Percentiles rank a stretch among this genome's conserved stretches.
Evolutionary conservation across 2,888 invertebrate species (phyloP).

Genomic region (Parnassius smintheus): DNA sequence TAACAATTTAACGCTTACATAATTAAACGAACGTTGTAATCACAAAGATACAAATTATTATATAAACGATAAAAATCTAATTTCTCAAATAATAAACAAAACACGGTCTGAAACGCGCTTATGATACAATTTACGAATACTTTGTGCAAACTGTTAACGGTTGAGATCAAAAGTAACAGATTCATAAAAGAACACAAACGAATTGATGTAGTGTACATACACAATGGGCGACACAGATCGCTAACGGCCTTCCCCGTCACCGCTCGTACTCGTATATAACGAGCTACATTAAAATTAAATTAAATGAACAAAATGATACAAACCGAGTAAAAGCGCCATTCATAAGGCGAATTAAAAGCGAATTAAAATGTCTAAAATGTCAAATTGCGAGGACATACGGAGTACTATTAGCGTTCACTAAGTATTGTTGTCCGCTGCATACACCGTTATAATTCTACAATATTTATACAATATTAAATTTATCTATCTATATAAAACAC

Average conservation of each 20-base stretch:
- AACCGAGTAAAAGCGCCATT: slow-evolving; percentile 75
- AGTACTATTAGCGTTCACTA: slow-evolving; percentile 13
- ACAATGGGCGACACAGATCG: slow-evolving; percentile 39
- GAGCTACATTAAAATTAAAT: slow-evolving; percentile 66
- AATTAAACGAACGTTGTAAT: background rate
- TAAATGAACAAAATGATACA: slow-evolving; percentile 75
- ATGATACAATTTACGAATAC: slow-evolving; percentile 48
- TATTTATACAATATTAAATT: too few relatives aligned
- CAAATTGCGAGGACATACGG: slow-evolving; percentile 52
- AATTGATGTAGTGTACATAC: slow-evolving; percentile 9
- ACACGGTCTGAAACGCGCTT: slow-evolving; percentile 55
- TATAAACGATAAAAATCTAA: slow-evolving; percentile 27
- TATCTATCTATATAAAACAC: too few relatives aligned
- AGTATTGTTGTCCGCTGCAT: slow-evolving; percentile 1
- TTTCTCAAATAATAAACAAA: slow-evolving; percentile 36
- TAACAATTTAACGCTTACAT: too few relatives aligned
- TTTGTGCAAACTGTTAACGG: slow-evolving; percentile 38
- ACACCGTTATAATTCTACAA: slow-evolving; percentile 6
- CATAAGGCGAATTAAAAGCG: slow-evolving; percentile 73
- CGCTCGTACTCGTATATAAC: slow-evolving; percentile 61
- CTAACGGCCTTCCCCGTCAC: slow-evolving; percentile 55
- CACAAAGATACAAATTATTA: slow-evolving; percentile 10
- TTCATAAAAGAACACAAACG: slow-evolving; percentile 14
- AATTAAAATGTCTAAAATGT: slow-evolving; percentile 77
- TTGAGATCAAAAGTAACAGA: slow-evolving; percentile 21